Conservation (phyloP, 2,113 vertebrate species). For the Epinephelus cyanopodus region DNA sequence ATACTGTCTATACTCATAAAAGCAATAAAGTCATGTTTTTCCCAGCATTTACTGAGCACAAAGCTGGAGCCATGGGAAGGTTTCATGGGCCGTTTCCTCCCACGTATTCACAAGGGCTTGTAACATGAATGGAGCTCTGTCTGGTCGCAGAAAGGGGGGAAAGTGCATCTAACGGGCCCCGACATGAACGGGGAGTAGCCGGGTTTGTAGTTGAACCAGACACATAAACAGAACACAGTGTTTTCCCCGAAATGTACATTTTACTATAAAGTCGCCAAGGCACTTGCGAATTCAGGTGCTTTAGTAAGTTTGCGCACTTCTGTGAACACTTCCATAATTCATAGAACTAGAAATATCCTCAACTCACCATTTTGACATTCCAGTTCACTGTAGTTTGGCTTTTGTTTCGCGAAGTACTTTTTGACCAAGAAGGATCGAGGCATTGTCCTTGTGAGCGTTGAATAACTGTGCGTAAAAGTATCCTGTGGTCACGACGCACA, state of each 20-base stretch:
- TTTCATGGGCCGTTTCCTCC: conserved; percentile 80
- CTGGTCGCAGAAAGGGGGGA: conserved; percentile 68
- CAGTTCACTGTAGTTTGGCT: conserved; percentile 96
- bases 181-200: conserved; percentile 64
- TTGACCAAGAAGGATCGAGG: conserved; percentile 96
- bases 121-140: conserved; percentile 84
- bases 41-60: conserved; percentile 36
- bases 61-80: conserved; percentile 59
- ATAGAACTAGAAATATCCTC: neutral
- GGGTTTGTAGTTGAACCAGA: conserved; percentile 8
- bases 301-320: conserved; percentile 4
- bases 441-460: conserved; percentile 83
- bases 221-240: neutral
- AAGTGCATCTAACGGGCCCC: conserved; percentile 76
- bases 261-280: neutral
- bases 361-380: conserved; percentile 92
- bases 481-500: conserved; percentile 65
- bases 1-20: neutral
- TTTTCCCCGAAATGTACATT: neutral
- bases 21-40: conserved; percentile 6
- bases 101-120: conserved; percentile 82
- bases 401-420: conserved; percentile 93
- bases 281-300: conserved; percentile 12
- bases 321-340: conserved; percentile 26
- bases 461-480: conserved; percentile 74